Evolutionary conservation across 2,797 vertebrate species (phyloP).

Genomic region (Aselliscus stoliczkanus): DNA sequence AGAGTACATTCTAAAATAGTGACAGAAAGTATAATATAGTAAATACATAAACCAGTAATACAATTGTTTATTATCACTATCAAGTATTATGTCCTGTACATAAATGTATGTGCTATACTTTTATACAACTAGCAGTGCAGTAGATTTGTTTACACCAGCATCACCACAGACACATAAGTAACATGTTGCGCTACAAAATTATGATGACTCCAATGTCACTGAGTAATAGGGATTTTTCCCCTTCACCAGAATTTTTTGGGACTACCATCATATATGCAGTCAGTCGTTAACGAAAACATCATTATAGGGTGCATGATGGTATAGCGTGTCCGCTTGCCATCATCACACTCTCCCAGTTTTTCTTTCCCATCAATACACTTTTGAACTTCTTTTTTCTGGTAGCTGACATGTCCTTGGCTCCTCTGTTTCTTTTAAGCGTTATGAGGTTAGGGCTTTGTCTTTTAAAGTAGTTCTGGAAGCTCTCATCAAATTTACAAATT

Average conservation of each 20-base stretch:
- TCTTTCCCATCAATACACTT: background rate
- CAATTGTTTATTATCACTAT: background rate
- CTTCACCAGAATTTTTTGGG: background rate
- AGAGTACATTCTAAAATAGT: background rate
- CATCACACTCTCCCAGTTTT: background rate
- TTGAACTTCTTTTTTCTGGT: background rate
- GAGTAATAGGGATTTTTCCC: background rate
- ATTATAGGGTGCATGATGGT: background rate
- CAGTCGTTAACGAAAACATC: background rate
- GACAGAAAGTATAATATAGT: background rate
- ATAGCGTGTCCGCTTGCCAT: background rate
- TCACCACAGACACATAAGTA: background rate
- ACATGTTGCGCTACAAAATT: background rate
- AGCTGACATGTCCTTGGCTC: background rate
- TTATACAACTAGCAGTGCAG: background rate
- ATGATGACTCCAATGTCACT: background rate
- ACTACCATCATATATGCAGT: background rate
- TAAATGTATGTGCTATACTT: background rate
- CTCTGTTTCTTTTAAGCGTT: background rate
- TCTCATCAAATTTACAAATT: slow-evolving; percentile 26
- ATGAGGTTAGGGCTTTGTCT: background rate
- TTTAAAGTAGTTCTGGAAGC: slow-evolving; percentile 24
- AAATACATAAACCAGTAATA: background rate
- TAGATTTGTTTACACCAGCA: background rate
- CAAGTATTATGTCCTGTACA: background rate